Percentiles rank a stretch among this genome's conserved stretches.
phyloP scores from a whole-genome alignment of 1,140 invertebrate genomes.

The Contarinia nasturtii region DNA sequence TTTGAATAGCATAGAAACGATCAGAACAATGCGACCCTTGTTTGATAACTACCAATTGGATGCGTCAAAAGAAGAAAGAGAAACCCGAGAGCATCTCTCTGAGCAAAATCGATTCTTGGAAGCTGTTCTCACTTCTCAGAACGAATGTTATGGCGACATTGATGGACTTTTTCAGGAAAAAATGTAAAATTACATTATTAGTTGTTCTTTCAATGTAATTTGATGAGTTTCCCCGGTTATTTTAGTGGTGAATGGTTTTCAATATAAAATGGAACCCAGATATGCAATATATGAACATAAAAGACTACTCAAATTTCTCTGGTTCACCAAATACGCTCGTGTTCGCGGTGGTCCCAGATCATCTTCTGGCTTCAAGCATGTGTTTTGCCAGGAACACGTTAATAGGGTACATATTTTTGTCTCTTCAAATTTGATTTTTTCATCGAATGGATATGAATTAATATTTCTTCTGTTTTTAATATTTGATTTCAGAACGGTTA shows the following conservation, averaged over 20 bases:
- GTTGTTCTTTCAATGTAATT: neutral
- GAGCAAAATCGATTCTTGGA: conserved; percentile 62
- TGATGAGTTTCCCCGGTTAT: neutral
- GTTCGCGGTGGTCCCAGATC: conserved; percentile 51
- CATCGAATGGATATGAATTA: too few relatives aligned
- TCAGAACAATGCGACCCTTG: conserved; percentile 41
- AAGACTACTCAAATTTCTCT: conserved; percentile 51
- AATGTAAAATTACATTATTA: conserved; percentile 32
- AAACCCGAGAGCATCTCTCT: conserved; percentile 47
- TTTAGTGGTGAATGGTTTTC: neutral
- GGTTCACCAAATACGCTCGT: conserved; percentile 66
- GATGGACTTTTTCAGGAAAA: conserved; percentile 46
- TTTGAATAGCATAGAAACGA: conserved; percentile 40
- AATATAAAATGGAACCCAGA: neutral
- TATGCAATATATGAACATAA: too few relatives aligned
- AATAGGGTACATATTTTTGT: too few relatives aligned
- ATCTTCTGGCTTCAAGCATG: conserved; percentile 73
- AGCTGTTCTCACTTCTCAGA: conserved; percentile 48
- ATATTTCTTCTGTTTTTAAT: too few relatives aligned
- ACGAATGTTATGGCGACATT: conserved; percentile 55
- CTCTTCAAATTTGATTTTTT: too few relatives aligned
- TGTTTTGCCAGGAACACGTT: conserved; percentile 54
- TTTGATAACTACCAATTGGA: conserved; percentile 63
- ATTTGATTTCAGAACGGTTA: conserved; percentile 3
- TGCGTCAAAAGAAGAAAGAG: conserved; percentile 51